Base-by-base conservation (phyloP, 2,797 vertebrate species). In the Lepus townsendii region DNA sequence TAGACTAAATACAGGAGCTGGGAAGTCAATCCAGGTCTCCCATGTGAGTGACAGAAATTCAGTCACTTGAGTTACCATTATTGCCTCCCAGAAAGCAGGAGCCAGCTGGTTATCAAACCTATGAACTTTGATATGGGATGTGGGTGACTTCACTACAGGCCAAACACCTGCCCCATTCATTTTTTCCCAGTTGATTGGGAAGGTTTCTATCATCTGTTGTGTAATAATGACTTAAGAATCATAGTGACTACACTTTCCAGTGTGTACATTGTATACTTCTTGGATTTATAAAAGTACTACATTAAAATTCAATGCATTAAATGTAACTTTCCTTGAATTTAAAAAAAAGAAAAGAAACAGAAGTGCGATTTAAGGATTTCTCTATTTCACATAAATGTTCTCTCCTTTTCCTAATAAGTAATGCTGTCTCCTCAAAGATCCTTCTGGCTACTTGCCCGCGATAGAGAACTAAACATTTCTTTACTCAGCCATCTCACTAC, bases 261-360 rank as follows among this genome's bases (percentile, higher is more conserved):
- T 17, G 3, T 71, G 4, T 12, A 66, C 19, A 9, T 3, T 35
- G 24, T 3, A 76, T 80, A 66, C 42, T 93, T 93, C 50, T 65
- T 73, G 7, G 16, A 57, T 76, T 8, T 63, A 90, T 68, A 83
- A 68, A 88, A 60, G 5, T 57, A 63, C 77, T 60, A 54, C 42
- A 57, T 72, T 91, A 65, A 87, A 88, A 38, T 84, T 54, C 12
- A 66, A 32, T 57, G 69, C 63, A 50, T 62, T 93, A 83, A 60
- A 32, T 62, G 4, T 52, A 72, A 73, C 73, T 88, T 88, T 60
- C 65, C 17, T 79, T 83, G 24, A 65, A 38, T 87, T 86, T 30
- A 3, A 42, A 68, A 42, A 42, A 35, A 82, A 73, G 4, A 42
- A 82, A 93, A 83, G 7, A 66, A 88, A 30, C 10, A 42, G 35